Evolutionary conservation across 2,113 vertebrate genomes (phyloP), one percentile per base, ranked within the genome.

Genomic region (Dermatemys mawii): DNA sequence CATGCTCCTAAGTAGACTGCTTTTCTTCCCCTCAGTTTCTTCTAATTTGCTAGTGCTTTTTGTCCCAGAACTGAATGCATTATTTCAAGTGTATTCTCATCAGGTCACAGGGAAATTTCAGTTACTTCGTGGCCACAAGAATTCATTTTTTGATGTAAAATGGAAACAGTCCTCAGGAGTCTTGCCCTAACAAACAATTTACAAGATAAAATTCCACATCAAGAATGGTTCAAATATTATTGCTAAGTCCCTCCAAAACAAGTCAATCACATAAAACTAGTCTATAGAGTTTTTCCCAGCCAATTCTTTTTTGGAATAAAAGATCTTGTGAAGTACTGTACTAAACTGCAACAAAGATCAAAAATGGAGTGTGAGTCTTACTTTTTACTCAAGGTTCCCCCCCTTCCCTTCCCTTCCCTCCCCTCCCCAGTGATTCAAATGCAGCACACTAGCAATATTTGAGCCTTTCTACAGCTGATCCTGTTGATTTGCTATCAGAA

Each of bases 271-370:
- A 6, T 60, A n/a, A 67, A 67, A 67, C 60, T 67, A 67, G 19
- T 8, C 4, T 13, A 57, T 21, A 2, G 1, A 4, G 0, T 10
- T 11, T 53, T 57, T 11, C 2, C 35, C 60, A 21, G 38, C 12
- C 8, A 0, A 21, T 3, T 44, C 5, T 16, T 2, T 0, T 22
- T 4, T 5, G 21, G 1, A 48, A 3, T 50, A 13, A 21, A 13
- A 22, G 60, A 26, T 14, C 5, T 9, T 5, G 11, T 13, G 3
- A 8, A 50, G n/a, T 24, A 2, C 3, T 11, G 11, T 1, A 3
- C 4, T 0, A 22, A 17, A 21, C 38, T 2, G 5, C 51, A 32
- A 53, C 22, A 1, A 3, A 24, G 49, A 8, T 2, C 22, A 3
- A 13, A 11, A 48, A 22, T 4, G 14, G 8, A 32, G 1, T 38